Evolutionary conservation across 2,797 vertebrate species (phyloP).

Genomic region (Poeciliopsis presidionis): DNA sequence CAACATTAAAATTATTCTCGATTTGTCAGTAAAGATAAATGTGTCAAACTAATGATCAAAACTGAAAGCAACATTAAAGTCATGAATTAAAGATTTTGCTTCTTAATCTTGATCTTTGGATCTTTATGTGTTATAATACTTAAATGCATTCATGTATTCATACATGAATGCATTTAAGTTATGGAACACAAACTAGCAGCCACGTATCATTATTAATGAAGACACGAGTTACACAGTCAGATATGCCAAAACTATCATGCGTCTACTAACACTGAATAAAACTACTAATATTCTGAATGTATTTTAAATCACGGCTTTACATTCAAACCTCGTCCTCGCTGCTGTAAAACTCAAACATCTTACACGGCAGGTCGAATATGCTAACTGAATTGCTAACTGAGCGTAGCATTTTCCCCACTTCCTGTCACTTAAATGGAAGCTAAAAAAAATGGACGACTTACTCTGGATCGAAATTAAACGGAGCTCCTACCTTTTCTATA

Average conservation of each 20-base stretch:
- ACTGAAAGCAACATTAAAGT: not conserved
- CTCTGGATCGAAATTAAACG: not conserved
- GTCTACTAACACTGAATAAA: not conserved
- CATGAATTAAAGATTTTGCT: not conserved
- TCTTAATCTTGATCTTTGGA: not conserved
- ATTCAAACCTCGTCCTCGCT: not conserved
- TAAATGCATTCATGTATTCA: not conserved
- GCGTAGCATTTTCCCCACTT: constrained; percentile 59
- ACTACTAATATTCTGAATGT: not conserved
- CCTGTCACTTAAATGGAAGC: constrained; percentile 36
- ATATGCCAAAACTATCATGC: not conserved
- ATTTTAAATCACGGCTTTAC: not conserved
- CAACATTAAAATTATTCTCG: not conserved
- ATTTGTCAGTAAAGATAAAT: not conserved
- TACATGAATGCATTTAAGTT: too few species aligned
- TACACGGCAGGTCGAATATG: constrained; percentile 2
- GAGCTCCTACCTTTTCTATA: constrained; percentile 62
- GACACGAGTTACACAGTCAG: not conserved
- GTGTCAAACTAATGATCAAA: not conserved
- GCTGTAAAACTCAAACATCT: not conserved
- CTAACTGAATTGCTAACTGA: constrained; percentile 64
- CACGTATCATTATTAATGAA: constrained; percentile 37
- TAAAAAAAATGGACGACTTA: constrained; percentile 9
- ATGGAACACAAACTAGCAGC: constrained; percentile 15
- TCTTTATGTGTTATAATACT: not conserved